A percentile compares a stretch with the other conserved stretches of the same genome.
These are phyloP conservation scores for Philereme vetulata DNA, from an alignment of 2,888 invertebrate genomes.

Conservation along the genomic window DNA sequence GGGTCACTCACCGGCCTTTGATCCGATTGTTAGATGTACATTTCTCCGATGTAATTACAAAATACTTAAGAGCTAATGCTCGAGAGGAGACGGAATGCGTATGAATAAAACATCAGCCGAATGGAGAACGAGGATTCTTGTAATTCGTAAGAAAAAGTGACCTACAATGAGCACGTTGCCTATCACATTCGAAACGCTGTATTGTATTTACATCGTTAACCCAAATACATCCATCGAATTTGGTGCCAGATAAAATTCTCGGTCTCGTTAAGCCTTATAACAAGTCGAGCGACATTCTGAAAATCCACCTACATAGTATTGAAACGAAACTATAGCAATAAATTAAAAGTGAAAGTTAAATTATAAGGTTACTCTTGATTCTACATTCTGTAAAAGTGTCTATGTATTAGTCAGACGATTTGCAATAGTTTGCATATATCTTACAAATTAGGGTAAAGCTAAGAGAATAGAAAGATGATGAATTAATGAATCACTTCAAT, in stretches of 20 bases:
- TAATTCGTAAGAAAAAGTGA: conserved; percentile 44
- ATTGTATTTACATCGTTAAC: conserved; percentile 57
- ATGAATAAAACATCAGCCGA: conserved; percentile 58
- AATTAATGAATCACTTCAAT: background rate
- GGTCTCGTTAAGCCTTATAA: conserved; percentile 42
- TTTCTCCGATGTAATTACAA: conserved; percentile 71
- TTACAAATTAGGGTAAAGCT: background rate
- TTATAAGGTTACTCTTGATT: conserved; percentile 3
- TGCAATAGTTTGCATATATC: background rate
- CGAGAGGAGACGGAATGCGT: conserved; percentile 48
- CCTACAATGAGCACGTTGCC: conserved; percentile 45
- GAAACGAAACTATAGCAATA: conserved; percentile 36
- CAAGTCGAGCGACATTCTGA: conserved; percentile 44
- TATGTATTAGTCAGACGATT: background rate
- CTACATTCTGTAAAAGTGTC: conserved; percentile 11
- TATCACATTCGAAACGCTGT: conserved; percentile 46
- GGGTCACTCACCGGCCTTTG: conserved; percentile 70
- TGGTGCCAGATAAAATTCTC: conserved; percentile 44
- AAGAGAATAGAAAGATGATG: background rate
- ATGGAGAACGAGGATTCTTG: conserved; percentile 37
- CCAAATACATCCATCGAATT: conserved; percentile 52
- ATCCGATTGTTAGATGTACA: conserved; percentile 72
- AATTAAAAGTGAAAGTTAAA: conserved; percentile 47
- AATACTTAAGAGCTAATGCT: conserved; percentile 56
- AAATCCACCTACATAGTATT: conserved; percentile 38